Evolutionary conservation across 2,888 invertebrate species (phyloP).

Genomic region (Entomobrya proxima): DNA sequence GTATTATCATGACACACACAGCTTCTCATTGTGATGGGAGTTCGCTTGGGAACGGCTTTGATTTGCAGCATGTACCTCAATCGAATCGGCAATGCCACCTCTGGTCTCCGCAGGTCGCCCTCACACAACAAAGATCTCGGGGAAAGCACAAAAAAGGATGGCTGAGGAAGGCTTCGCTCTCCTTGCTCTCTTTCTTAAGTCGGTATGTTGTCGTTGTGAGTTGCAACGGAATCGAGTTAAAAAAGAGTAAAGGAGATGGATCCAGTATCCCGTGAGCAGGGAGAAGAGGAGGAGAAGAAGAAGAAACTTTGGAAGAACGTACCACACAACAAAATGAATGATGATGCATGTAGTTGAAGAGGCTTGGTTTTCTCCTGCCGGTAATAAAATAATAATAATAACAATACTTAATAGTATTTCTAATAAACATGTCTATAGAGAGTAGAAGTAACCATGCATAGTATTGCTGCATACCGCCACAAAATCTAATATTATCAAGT

Average conservation of each 20-base stretch:
- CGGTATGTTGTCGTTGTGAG: not conserved
- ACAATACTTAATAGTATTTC: not conserved
- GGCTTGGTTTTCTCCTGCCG: slow-evolving; percentile 27
- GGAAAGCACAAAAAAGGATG: slow-evolving; percentile 59
- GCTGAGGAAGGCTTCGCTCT: slow-evolving; percentile 35
- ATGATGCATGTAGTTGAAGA: not conserved
- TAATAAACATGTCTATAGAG: not conserved
- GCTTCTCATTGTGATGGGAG: slow-evolving; percentile 69
- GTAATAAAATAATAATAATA: not conserved
- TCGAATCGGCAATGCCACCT: slow-evolving; percentile 72
- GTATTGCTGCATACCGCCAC: no score
- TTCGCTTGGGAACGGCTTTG: slow-evolving; percentile 65
- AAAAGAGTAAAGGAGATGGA: not conserved
- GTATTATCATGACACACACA: no score
- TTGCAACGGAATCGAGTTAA: not conserved
- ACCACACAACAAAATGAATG: not conserved
- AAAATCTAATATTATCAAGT: no score
- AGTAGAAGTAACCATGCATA: no score
- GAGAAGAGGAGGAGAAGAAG: not conserved
- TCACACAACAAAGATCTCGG: slow-evolving; percentile 65
- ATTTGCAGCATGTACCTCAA: slow-evolving; percentile 71
- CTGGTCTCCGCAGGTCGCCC: slow-evolving; percentile 70
- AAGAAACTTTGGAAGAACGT: slow-evolving; percentile 2
- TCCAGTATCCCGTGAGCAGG: not conserved
- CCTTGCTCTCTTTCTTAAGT: not conserved